These are phyloP conservation scores for Scaptomyza polygonia DNA, from an alignment of 2,888 invertebrate species.

Conservation along the genomic window DNA sequence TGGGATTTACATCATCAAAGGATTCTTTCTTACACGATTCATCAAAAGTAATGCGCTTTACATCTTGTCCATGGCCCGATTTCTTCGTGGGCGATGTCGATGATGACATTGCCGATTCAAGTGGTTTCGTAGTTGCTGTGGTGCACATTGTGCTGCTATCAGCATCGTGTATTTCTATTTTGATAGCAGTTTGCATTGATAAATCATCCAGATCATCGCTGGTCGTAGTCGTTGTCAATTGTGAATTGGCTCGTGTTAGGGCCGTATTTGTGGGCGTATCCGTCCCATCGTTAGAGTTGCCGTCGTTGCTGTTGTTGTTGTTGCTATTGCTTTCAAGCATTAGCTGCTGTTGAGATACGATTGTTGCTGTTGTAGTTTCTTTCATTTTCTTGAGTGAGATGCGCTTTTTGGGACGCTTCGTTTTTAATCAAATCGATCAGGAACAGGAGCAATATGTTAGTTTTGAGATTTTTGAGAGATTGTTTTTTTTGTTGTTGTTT, in stretches of 20 bases:
- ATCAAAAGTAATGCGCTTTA: conserved; percentile 85
- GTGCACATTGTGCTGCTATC: conserved; percentile 49
- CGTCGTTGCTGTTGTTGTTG: conserved; percentile 33
- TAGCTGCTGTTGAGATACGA: conserved; percentile 82
- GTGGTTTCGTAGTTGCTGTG: conserved; percentile 50
- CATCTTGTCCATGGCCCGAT: conserved; percentile 82
- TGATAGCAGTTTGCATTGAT: conserved; percentile 75
- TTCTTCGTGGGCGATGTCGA: conserved; percentile 80
- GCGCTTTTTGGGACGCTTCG: conserved; percentile 82
- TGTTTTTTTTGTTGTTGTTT: conserved; percentile 28
- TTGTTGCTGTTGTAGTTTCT: conserved; percentile 73
- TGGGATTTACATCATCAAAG: conserved; percentile 84
- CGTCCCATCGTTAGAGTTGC: conserved; percentile 35
- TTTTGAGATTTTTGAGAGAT: conserved; percentile 20
- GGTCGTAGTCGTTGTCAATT: conserved; percentile 53
- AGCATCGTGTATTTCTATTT: conserved; percentile 76
- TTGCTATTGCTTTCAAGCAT: conserved; percentile 62
- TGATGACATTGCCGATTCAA: conserved; percentile 66
- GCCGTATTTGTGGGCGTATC: conserved; percentile 54
- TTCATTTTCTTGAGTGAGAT: conserved; percentile 79
- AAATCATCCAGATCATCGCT: conserved; percentile 76
- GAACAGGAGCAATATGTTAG: conserved; percentile 56
- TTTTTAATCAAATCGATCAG: conserved; percentile 48
- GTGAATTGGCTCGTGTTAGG: conserved; percentile 20
- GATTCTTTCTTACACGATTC: conserved; percentile 85